Base-by-base conservation (phyloP, 2,797 vertebrate genomes). In the Melanotaenia maccullochi region DNA sequence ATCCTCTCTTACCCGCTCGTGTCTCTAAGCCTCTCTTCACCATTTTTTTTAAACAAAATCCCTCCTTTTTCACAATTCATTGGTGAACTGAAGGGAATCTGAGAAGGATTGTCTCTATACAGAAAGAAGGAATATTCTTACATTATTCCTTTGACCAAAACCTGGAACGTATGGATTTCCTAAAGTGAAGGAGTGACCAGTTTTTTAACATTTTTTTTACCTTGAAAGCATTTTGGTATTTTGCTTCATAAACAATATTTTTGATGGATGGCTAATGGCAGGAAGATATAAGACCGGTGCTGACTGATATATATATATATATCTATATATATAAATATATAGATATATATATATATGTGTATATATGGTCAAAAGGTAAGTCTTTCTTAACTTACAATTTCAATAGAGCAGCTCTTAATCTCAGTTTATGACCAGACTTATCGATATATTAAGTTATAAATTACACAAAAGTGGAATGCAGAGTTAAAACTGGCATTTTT, bases 11-110 rank as follows among this genome's bases (percentile, higher is more conserved):
- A 80, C 75, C 62, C 85, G 71, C 84, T 82, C 74, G 70, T 65
- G 71, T 83, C 83, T 86, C 76, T 91, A 93, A 92, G 89, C 85
- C 76, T 79, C 83, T 85, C 83, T 78, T 91, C 81, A 90, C 87
- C 84, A 85, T 58, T 73, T 81, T 65, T 79, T 32, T 52, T 73
- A 73, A 47, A 65, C 71, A 86, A 83, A 89, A 83, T 84, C 85
- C 79, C 30, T 81, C 66, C 24, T 75, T 88, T 83, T 82, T 65
- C 79, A 79, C 73, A 78, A 86, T 82, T 90, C 81, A 81, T 79
- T 87, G 81, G 70, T 81, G 87, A 79, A 78, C 75, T 87, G 83
- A 73, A 68, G 68, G 66, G 83, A 85, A 84, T 82, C 84, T 65
- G 72, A 71, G 57, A 63, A 77, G 85, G 82, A 86, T 85, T 81